Conservation (phyloP, 2,797 vertebrate genomes). For the Leuciscus waleckii region DNA sequence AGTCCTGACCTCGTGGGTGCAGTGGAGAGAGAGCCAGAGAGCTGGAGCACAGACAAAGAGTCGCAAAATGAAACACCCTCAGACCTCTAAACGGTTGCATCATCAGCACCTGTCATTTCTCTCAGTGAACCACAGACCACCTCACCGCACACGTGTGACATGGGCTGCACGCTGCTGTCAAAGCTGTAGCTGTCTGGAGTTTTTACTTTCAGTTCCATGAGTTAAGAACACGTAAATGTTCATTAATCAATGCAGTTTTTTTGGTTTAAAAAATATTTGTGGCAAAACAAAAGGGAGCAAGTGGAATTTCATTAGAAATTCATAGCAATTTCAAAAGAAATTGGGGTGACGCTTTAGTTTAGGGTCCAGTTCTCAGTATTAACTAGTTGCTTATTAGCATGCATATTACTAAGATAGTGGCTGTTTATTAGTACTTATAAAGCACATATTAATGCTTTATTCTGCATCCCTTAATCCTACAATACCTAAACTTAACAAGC, state of each 20-base stretch:
- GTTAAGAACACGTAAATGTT: neutral
- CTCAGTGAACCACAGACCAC: constrained; percentile 8
- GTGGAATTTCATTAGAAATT: neutral
- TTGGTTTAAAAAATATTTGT: neutral
- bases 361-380: neutral
- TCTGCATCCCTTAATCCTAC: too few relatives aligned
- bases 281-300: neutral
- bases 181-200: neutral
- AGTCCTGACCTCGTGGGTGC: neutral
- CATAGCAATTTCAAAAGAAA: too few relatives aligned
- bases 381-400: too few relatives aligned
- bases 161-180: neutral
- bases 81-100: constrained; percentile 25
- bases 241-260: neutral
- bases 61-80: neutral
- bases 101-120: neutral
- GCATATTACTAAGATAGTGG: too few relatives aligned
- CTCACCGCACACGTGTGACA: neutral
- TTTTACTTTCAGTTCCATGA: neutral
- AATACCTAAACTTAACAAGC: too few relatives aligned
- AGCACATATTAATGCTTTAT: too few relatives aligned
- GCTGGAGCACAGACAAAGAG: neutral
- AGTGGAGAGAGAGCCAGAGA: neutral
- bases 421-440: too few relatives aligned
- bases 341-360: too few relatives aligned